Evolutionary conservation across 2,797 vertebrate genomes (phyloP).

Genomic region (Pseudomugil gertrudae): DNA sequence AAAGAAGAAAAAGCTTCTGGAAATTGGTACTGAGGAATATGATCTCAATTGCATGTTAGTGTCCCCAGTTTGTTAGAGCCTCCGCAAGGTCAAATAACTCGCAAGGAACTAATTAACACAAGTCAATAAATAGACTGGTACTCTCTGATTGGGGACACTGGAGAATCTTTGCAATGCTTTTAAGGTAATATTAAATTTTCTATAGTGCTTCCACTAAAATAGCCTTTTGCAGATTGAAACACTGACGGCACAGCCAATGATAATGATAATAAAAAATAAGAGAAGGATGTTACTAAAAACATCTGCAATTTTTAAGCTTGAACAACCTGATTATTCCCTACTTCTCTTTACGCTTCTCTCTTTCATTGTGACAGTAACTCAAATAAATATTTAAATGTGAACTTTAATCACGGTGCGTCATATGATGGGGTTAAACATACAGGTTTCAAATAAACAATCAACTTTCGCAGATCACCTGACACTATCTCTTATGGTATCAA

Average conservation of each 20-base stretch:
- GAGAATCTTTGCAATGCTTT: conserved; percentile 48
- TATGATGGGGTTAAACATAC: conserved; percentile 7
- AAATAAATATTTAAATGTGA: conserved; percentile 20
- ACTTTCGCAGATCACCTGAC: conserved; percentile 31
- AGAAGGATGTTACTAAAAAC: conserved; percentile 31
- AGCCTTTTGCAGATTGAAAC: conserved; percentile 31
- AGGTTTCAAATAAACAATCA: conserved; percentile 23
- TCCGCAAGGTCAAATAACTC: conserved; percentile 33
- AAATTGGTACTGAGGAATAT: conserved; percentile 17
- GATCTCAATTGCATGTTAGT: conserved; percentile 26
- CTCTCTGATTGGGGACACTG: conserved; percentile 37
- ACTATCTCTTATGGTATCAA: conserved; percentile 22
- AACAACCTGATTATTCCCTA: conserved; percentile 21
- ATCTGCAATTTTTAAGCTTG: conserved; percentile 19
- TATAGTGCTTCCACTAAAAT: conserved; percentile 43
- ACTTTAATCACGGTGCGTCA: conserved; percentile 15
- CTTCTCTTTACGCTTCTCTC: neutral
- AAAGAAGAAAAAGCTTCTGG: neutral
- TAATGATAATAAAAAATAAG: conserved; percentile 17
- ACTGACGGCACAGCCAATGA: conserved; percentile 29
- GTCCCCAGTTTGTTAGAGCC: conserved; percentile 22
- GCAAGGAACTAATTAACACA: conserved; percentile 42
- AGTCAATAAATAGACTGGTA: conserved; percentile 61
- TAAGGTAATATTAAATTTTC: conserved; percentile 48
- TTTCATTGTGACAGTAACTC: conserved; percentile 17